Evolutionary conservation across 2,113 vertebrate genomes (phyloP), one percentile per base, ranked within the genome.

Genomic region (Synodontis membranacea): DNA sequence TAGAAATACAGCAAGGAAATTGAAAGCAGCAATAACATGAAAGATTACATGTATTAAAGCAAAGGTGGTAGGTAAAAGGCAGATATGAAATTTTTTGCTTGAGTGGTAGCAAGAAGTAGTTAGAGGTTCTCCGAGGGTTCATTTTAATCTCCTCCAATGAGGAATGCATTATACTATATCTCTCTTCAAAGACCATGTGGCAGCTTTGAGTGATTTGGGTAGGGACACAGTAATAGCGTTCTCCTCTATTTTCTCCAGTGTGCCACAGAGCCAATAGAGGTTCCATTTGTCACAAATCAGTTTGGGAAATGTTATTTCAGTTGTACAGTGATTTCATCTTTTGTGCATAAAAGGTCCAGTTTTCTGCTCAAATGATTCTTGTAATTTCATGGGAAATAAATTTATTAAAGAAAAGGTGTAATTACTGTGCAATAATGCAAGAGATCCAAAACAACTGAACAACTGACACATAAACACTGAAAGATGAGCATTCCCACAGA

Each of bases 301-400:
- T 83, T 83, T 39, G 68, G 58, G 17, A 76, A 83, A 81, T 87
- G 86, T 78, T n/a, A 86, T 15, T 66, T 25, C 21, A 15, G 4
- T 37, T n/a, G 50, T 56, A 56, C n/a, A 17, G 80, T 70, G 44
- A 85, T 85, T 84, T 75, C 23, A 85, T 56, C 68, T 74, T 50
- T 14, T 68, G 84, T 31, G 12, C n/a, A n/a, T 14, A 2, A 21
- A 37, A 39, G 1, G 44, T 42, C 56, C 31, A n/a, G n/a, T 54
- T 50, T 85, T 82, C 80, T 42, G 23, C 25, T 44, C 5, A 82
- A 80, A 80, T 52, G 74, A 64, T 42, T 80, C 2, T 48, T 44
- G 74, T 84, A 50, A 80, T 52, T 80, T 25, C 54, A 23, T 14
- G 48, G 54, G 2, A 50, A 80, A 62, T 79, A 37, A 19, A 28